These are phyloP conservation scores for Electrophaes corylata DNA, from an alignment of 2,888 invertebrate genomes.

Conservation along the genomic window DNA sequence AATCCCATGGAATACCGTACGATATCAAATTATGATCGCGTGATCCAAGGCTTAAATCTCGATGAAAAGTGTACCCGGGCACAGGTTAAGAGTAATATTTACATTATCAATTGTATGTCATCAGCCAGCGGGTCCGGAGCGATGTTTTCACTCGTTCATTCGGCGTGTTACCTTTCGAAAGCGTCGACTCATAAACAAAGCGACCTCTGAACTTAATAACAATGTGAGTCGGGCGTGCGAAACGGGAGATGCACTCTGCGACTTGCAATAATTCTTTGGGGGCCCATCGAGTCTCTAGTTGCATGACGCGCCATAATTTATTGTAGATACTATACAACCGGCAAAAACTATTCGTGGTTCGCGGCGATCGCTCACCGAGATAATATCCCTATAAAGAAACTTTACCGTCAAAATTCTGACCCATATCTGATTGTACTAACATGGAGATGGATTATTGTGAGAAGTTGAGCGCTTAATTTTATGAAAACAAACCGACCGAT, in stretches of 20 bases:
- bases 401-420: constrained; percentile 67
- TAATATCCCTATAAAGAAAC: constrained; percentile 64
- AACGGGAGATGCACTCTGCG: constrained; percentile 78
- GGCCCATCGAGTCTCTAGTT: constrained; percentile 66
- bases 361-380: constrained; percentile 62
- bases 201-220: constrained; percentile 83
- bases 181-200: constrained; percentile 80
- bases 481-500: constrained; percentile 25
- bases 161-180: constrained; percentile 81
- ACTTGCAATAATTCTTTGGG: constrained; percentile 77
- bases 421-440: constrained; percentile 67
- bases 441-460: constrained; percentile 61
- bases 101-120: constrained; percentile 82
- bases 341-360: constrained; percentile 64
- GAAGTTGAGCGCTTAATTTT: constrained; percentile 42
- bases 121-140: constrained; percentile 63
- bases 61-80: constrained; percentile 61
- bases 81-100: constrained; percentile 74
- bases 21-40: constrained; percentile 40
- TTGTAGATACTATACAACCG: constrained; percentile 51
- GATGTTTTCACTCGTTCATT: constrained; percentile 76
- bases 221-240: constrained; percentile 82
- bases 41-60: constrained; percentile 50
- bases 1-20: constrained; percentile 27
- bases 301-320: constrained; percentile 70